These are phyloP conservation scores for Theristicus caerulescens DNA, from an alignment of 2,113 vertebrate species.

Conservation along the genomic window DNA sequence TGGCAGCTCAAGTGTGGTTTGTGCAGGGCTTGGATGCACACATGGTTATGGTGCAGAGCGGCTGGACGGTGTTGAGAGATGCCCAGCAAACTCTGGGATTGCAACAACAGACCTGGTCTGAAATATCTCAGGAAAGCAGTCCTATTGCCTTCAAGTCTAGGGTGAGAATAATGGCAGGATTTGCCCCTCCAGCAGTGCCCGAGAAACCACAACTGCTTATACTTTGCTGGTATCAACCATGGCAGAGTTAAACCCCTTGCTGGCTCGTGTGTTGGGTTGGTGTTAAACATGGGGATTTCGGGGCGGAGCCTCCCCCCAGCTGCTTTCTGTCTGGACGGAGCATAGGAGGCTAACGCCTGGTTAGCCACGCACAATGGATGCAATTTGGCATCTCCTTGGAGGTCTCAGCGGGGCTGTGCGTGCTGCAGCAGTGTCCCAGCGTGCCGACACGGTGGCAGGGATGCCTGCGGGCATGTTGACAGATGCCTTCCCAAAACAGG, in stretches of 20 bases:
- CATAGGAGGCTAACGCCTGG: accelerated
- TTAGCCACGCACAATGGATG: neutral
- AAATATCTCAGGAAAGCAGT: neutral
- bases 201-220: accelerated
- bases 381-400: accelerated
- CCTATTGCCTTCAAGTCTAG: neutral
- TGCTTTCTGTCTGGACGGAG: neutral
- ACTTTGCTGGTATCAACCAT: neutral
- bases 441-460: neutral
- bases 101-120: neutral
- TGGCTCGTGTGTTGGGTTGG: neutral
- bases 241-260: neutral
- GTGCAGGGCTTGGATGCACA: neutral
- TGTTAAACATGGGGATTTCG: neutral
- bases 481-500: neutral
- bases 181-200: neutral
- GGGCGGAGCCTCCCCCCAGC: neutral
- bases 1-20: neutral
- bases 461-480: accelerated
- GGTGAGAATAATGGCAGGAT: neutral
- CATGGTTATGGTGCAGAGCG: neutral
- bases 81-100: neutral
- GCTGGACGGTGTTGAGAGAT: neutral
- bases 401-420: neutral
- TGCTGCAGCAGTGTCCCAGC: neutral